Evolutionary conservation across 2,888 invertebrate species (phyloP).

Genomic region (Macroteleia sp.): DNA sequence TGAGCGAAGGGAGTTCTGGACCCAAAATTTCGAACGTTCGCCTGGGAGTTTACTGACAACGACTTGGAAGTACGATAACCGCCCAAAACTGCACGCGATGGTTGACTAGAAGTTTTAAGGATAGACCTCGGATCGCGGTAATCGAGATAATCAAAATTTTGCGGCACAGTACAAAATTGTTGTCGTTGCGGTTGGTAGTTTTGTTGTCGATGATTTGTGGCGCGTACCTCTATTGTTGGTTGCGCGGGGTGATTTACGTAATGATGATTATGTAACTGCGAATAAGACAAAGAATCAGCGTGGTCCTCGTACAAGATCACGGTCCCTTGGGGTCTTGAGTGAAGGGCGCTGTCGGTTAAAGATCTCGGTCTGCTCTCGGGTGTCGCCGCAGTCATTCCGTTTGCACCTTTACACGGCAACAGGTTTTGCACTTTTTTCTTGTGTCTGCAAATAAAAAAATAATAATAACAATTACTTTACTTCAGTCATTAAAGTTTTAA

Average conservation of each 20-base stretch:
- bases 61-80: slow-evolving; percentile 79
- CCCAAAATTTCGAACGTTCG: not conserved
- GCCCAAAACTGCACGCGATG: slow-evolving; percentile 78
- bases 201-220: slow-evolving; percentile 73
- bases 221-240: slow-evolving; percentile 77
- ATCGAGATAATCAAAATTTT: slow-evolving; percentile 82
- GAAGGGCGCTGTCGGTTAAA: slow-evolving; percentile 84
- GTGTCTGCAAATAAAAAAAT: too few species aligned
- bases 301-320: slow-evolving; percentile 91
- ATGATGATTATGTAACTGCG: slow-evolving; percentile 81
- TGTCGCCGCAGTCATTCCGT: too few species aligned
- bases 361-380: too few species aligned
- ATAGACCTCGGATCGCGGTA: slow-evolving; percentile 81
- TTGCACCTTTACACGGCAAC: too few species aligned
- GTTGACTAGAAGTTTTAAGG: slow-evolving; percentile 78
- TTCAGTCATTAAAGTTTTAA: too few species aligned
- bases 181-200: slow-evolving; percentile 71
- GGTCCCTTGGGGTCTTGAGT: slow-evolving; percentile 80
- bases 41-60: slow-evolving; percentile 56
- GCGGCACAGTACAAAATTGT: slow-evolving; percentile 66
- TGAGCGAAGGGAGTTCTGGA: not conserved
- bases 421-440: too few species aligned
- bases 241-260: slow-evolving; percentile 73
- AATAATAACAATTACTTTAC: too few species aligned
- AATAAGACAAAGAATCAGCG: slow-evolving; percentile 87